A percentile compares a stretch with the other conserved stretches of the same genome.
Conservation (phyloP, 2,113 vertebrate species). For the Toxostoma redivivum region DNA sequence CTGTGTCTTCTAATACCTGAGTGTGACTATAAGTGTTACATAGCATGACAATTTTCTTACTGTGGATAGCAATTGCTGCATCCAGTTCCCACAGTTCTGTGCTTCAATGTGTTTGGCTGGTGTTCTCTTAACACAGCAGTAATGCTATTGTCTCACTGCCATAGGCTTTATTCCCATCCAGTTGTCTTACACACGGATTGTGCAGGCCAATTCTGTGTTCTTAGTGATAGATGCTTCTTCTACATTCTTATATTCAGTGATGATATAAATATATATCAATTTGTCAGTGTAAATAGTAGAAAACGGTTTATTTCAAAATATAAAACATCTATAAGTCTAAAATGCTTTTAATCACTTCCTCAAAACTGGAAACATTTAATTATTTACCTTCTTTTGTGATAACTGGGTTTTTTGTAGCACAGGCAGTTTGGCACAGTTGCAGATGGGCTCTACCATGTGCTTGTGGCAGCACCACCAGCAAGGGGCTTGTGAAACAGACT, state of each 20-base stretch:
- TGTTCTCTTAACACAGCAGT: neutral
- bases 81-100: neutral
- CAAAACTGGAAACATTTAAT: neutral
- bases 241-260: neutral
- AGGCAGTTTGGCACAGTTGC: neutral
- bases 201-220: neutral
- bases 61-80: neutral
- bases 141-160: neutral
- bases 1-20: neutral
- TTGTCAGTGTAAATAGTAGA: neutral
- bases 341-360: neutral
- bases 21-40: neutral
- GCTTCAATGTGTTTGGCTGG: neutral
- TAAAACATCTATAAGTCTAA: neutral
- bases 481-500: neutral
- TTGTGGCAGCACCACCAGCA: neutral
- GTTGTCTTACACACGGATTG: accelerated
- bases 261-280: neutral
- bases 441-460: neutral
- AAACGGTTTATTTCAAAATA: neutral
- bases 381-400: neutral
- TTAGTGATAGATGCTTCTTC: neutral
- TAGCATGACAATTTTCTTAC: neutral
- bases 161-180: neutral
- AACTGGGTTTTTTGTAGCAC: neutral